Conservation (phyloP, 2,797 vertebrate genomes). For the Cephalopachus bancanus region DNA sequence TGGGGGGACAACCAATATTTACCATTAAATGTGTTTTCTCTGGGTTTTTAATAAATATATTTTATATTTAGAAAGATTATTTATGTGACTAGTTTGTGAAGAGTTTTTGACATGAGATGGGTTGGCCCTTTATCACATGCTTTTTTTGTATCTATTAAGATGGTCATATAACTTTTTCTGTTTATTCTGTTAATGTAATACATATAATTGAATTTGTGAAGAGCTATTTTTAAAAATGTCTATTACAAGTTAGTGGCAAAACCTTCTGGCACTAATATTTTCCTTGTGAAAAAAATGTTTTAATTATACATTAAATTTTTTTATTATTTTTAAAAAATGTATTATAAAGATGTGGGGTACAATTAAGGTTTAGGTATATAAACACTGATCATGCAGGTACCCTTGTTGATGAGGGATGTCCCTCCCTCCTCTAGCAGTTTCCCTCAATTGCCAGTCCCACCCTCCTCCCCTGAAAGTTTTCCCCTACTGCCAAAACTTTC, state of each 20-base stretch:
- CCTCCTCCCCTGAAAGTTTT: too few relatives aligned
- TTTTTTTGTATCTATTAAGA: neutral
- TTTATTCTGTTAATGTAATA: neutral
- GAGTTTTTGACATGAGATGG: neutral
- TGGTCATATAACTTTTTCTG: neutral
- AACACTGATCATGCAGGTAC: too few relatives aligned
- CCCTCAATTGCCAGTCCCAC: too few relatives aligned
- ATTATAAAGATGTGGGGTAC: too few relatives aligned
- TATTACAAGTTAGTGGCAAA: neutral
- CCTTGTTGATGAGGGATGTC: too few relatives aligned
- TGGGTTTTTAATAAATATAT: neutral
- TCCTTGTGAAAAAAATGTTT: neutral
- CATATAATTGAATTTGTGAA: neutral
- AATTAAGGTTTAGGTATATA: too few relatives aligned
- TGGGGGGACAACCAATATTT: neutral
- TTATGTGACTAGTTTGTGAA: neutral
- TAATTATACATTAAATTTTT: neutral
- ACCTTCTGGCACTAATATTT: neutral
- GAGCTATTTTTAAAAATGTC: neutral
- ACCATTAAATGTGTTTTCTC: neutral
- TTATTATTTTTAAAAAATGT: too few relatives aligned
- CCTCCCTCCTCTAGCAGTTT: too few relatives aligned
- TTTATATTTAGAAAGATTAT: neutral
- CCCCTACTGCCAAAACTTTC: too few relatives aligned
- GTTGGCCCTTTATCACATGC: neutral